Evolutionary conservation across 2,113 vertebrate genomes (phyloP).

Genomic region (Saguinus midas): DNA sequence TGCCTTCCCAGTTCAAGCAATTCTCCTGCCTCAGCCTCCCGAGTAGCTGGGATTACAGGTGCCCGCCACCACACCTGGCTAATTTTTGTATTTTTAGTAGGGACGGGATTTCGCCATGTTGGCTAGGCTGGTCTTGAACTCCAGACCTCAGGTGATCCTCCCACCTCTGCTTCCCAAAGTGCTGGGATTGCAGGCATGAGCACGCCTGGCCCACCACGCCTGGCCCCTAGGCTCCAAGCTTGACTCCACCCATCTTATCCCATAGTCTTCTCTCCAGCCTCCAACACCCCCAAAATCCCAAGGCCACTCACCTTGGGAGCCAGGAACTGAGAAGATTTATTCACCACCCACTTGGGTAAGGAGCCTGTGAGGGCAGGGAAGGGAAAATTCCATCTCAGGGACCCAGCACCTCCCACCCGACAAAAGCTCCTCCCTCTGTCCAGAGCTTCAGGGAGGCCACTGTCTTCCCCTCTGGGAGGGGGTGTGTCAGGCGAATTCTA

Average conservation of each 20-base stretch:
- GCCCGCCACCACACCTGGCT: too few relatives aligned
- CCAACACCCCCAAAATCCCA: neutral
- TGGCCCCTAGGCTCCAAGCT: neutral
- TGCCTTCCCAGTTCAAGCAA: too few relatives aligned
- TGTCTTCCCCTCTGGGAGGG: neutral
- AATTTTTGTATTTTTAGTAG: too few relatives aligned
- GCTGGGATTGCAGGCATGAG: too few relatives aligned
- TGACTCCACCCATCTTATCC: neutral
- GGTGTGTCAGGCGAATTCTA: neutral
- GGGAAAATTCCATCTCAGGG: neutral
- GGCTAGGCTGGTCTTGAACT: too few relatives aligned
- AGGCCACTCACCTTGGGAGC: slow-evolving; percentile 92
- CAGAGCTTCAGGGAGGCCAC: neutral
- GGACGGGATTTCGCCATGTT: too few relatives aligned
- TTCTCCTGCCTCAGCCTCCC: too few relatives aligned
- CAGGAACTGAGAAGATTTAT: slow-evolving; percentile 94
- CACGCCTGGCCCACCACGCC: too few relatives aligned
- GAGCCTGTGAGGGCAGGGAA: slow-evolving; percentile 85
- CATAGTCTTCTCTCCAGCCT: neutral
- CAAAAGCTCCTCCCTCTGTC: neutral
- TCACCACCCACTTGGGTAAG: slow-evolving; percentile 97
- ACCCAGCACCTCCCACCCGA: neutral
- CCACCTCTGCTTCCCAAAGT: too few relatives aligned
- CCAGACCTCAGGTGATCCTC: too few relatives aligned
- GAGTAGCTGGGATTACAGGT: too few relatives aligned